phyloP scores from a whole-genome alignment of 2,888 invertebrate species.

The Boloria euphrosyne region DNA sequence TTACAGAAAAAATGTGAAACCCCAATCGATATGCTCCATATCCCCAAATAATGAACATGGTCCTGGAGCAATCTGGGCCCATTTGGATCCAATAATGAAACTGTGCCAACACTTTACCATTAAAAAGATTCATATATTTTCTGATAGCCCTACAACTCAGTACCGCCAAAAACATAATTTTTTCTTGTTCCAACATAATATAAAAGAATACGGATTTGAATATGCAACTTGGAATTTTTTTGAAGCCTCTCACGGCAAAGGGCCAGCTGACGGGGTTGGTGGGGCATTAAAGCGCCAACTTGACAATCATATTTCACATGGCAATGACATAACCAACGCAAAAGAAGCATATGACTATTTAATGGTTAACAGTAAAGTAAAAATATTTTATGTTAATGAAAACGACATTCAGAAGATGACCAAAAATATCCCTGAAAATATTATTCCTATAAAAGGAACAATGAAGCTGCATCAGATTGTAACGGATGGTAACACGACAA shows the following conservation, averaged over 20 bases:
- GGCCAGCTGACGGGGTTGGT: conserved; percentile 44
- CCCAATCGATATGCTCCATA: no score
- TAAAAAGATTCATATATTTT: no score
- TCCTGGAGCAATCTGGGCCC: no score
- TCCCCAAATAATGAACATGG: no score
- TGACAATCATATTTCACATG: conserved; percentile 39
- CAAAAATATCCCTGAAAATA: not conserved
- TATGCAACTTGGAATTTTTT: conserved; percentile 40
- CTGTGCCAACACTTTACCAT: no score
- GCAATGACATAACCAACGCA: conserved; percentile 38
- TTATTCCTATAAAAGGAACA: conserved; percentile 13
- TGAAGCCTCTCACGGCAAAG: conserved; percentile 43
- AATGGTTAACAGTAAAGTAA: conserved; percentile 6
- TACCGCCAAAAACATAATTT: conserved; percentile 43
- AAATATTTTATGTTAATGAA: conserved; percentile 26
- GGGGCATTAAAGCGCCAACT: conserved; percentile 41
- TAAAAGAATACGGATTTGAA: conserved; percentile 33
- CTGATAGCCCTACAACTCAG: conserved; percentile 27
- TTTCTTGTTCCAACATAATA: conserved; percentile 35
- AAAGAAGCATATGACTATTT: conserved; percentile 33
- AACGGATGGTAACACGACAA: not conserved
- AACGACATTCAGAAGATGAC: not conserved
- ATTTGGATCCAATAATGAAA: no score
- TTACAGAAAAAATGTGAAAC: no score
- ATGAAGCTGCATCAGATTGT: conserved; percentile 18